Percentiles rank a stretch among this genome's conserved stretches.
Evolutionary conservation across 2,888 invertebrate species (phyloP).

Genomic region (Protonemura montana): DNA sequence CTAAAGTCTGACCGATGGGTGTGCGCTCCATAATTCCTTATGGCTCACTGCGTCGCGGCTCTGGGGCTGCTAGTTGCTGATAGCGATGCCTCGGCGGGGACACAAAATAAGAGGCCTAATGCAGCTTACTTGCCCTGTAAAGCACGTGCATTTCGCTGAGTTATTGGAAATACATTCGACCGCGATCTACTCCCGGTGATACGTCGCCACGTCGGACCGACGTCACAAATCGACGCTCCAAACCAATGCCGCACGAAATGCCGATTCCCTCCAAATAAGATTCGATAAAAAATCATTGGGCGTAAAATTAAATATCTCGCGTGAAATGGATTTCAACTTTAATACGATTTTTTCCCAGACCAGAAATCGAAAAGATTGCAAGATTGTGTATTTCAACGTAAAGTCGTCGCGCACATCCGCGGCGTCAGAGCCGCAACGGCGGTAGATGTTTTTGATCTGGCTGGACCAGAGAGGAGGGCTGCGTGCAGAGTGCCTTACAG

Average conservation of each 20-base stretch:
- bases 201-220: background rate
- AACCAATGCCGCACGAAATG: too few relatives aligned
- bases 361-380: background rate
- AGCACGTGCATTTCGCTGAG: background rate
- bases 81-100: background rate
- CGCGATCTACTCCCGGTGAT: background rate
- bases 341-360: background rate
- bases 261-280: constrained; percentile 12
- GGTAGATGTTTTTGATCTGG: constrained; percentile 26
- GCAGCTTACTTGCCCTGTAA: background rate
- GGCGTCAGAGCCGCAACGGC: background rate
- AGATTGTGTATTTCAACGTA: background rate
- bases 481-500: background rate
- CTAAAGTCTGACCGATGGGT: background rate
- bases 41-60: background rate
- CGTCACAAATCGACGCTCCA: background rate
- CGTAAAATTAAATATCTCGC: constrained; percentile 31
- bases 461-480: constrained; percentile 23
- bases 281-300: constrained; percentile 29
- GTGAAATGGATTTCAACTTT: constrained; percentile 23
- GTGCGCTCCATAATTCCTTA: too few relatives aligned
- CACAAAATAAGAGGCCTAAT: background rate
- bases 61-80: background rate
- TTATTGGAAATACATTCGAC: background rate
- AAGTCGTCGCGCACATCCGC: background rate